A percentile compares a stretch with the other conserved stretches of the same genome.
Conservation (phyloP, 2,888 invertebrate species). For the Busseola fusca region DNA sequence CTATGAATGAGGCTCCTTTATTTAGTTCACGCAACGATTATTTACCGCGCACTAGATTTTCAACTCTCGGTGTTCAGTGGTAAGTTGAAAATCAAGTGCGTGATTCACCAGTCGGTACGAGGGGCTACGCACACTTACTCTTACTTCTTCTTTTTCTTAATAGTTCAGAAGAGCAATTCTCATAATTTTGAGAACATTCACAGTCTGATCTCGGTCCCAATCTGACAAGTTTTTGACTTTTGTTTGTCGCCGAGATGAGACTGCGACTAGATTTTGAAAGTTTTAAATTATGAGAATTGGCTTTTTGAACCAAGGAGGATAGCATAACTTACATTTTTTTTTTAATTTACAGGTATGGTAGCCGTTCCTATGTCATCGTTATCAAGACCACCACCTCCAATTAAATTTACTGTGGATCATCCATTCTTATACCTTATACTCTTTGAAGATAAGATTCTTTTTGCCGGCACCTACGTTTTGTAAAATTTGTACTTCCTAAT, state of each 20-base stretch:
- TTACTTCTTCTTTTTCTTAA: no score
- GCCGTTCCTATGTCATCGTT: conserved; percentile 27
- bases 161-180: no score
- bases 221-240: no score
- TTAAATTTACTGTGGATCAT: conserved; percentile 55
- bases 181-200: no score
- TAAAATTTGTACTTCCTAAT: conserved; percentile 4
- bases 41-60: background rate
- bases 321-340: conserved; percentile 19
- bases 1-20: background rate
- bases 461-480: conserved; percentile 54
- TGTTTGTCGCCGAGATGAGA: no score
- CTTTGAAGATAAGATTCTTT: conserved; percentile 58
- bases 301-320: background rate
- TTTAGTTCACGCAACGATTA: background rate
- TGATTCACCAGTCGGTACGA: background rate
- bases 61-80: no score
- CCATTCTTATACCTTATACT: conserved; percentile 61
- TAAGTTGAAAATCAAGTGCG: background rate
- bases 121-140: background rate
- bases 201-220: no score
- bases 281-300: no score
- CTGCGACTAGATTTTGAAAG: no score
- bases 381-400: conserved; percentile 43
- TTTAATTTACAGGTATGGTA: conserved; percentile 21